Evolutionary conservation across 2,113 vertebrate genomes (phyloP).

Genomic region (Baryphthengus martii): DNA sequence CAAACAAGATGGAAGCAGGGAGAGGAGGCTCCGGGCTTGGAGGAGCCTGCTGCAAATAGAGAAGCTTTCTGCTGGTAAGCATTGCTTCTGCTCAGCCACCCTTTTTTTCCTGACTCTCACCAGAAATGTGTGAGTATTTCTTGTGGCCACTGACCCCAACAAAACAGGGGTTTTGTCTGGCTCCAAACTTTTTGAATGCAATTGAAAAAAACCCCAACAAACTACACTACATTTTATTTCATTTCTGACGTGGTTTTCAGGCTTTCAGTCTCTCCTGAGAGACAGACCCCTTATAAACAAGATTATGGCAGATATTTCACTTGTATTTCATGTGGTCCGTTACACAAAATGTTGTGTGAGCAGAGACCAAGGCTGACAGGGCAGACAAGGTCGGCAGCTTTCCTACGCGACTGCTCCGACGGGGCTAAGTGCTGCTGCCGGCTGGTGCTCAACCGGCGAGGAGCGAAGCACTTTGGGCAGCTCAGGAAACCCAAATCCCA

Average conservation of each 20-base stretch:
- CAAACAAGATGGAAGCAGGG: not conserved
- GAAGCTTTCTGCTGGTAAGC: not conserved
- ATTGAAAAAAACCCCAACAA: not conserved
- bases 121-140: not conserved
- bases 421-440: not conserved
- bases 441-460: accelerated
- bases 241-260: not conserved
- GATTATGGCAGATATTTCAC: constrained; percentile 1
- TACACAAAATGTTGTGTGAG: not conserved
- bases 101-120: not conserved
- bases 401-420: not conserved
- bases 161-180: not conserved
- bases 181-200: not conserved
- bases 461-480: not conserved
- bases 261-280: not conserved
- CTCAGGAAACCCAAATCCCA: not conserved
- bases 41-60: not conserved
- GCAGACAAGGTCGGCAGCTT: not conserved
- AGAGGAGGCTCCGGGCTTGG: accelerated
- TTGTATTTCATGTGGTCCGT: not conserved
- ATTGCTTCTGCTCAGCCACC: not conserved
- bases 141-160: not conserved
- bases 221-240: not conserved
- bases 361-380: not conserved
- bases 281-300: not conserved